These are phyloP conservation scores for Chrysocyon brachyurus DNA, from an alignment of 2,797 vertebrate species.

Conservation along the genomic window DNA sequence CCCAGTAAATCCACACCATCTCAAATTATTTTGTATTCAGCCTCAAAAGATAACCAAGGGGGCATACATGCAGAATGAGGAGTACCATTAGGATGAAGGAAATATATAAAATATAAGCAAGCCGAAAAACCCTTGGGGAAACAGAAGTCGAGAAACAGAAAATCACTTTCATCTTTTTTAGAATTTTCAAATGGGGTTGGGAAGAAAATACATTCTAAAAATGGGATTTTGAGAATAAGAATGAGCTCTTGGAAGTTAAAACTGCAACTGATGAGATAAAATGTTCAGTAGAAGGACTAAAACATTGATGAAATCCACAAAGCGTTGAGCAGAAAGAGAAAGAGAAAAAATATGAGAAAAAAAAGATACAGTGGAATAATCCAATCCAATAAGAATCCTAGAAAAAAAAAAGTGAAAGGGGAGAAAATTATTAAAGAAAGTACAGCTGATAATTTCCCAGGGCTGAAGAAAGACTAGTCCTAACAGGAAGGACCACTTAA, in stretches of 20 bases:
- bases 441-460: neutral
- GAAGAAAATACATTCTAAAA: conserved; percentile 47
- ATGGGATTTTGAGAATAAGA: neutral
- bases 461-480: neutral
- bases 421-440: conserved; percentile 19
- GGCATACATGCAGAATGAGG: neutral
- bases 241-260: conserved; percentile 38
- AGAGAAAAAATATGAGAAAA: neutral
- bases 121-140: neutral
- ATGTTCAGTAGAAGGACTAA: neutral
- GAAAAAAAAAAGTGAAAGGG: conserved; percentile 11
- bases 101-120: neutral
- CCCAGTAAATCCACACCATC: neutral
- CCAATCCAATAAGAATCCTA: neutral
- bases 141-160: neutral
- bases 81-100: neutral
- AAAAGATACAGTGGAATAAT: neutral
- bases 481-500: neutral
- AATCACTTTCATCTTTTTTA: neutral
- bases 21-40: neutral
- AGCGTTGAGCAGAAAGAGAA: neutral
- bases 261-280: conserved; percentile 20
- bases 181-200: neutral
- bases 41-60: neutral
- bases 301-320: conserved; percentile 38